Percentiles rank a stretch among this genome's conserved stretches.
phyloP scores from a whole-genome alignment of 2,113 vertebrate genomes.

The Cryptomyrus ogoouensis region DNA sequence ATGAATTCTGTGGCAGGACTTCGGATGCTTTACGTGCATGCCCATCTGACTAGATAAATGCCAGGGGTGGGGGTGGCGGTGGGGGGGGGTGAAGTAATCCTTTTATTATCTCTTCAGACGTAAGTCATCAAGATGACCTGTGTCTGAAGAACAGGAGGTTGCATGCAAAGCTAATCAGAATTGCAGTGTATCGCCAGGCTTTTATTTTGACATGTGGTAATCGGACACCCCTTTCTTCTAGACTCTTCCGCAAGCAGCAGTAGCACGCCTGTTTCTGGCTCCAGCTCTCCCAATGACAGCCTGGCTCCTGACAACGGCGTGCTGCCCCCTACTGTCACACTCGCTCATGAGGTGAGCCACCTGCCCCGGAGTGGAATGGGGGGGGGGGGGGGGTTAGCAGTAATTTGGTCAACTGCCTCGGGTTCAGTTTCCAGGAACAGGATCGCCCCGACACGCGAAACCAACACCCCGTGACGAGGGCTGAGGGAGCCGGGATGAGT shows the following conservation, averaged over 20 bases:
- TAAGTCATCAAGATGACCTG: not conserved
- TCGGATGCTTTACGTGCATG: not conserved
- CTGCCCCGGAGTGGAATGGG: not conserved
- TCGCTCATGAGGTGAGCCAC: constrained; percentile 68
- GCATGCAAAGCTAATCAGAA: constrained; percentile 5
- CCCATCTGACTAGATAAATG: not conserved
- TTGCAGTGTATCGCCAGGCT: not conserved
- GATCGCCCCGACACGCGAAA: not conserved
- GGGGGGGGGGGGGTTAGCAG: not conserved
- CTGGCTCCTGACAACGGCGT: constrained; percentile 63
- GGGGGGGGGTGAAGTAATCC: not conserved
- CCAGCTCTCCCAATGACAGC: constrained; percentile 86
- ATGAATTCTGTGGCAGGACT: not conserved
- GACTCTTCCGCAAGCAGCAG: constrained; percentile 85
- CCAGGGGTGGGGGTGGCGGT: not conserved
- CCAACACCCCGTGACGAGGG: not conserved
- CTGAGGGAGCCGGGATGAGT: not conserved
- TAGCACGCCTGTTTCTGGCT: constrained; percentile 79
- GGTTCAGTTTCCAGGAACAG: not conserved
- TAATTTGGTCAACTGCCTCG: not conserved
- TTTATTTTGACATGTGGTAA: constrained; percentile 12
- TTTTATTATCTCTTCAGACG: not conserved
- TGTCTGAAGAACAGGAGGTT: not conserved
- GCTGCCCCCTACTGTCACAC: constrained; percentile 40
- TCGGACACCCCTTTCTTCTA: constrained; percentile 35